Evolutionary conservation across 2,888 invertebrate genomes (phyloP).

Genomic region (Pasiphila rectangulata): DNA sequence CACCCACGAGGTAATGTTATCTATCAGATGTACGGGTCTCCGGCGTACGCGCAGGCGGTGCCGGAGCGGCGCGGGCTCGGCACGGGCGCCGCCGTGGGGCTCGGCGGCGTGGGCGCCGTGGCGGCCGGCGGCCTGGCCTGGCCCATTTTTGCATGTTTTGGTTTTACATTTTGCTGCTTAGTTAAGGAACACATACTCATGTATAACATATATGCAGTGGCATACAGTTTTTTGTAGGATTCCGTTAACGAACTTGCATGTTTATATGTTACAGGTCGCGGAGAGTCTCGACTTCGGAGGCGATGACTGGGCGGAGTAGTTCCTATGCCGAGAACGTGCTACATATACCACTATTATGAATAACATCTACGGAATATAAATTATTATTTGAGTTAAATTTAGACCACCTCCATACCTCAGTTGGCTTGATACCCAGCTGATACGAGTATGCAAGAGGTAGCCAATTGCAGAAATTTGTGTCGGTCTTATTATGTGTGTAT

Average conservation of each 20-base stretch:
- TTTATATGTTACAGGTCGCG: constrained; percentile 42
- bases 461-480: too few relatives aligned
- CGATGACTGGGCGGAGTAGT: constrained; percentile 64
- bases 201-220: too few relatives aligned
- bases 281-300: constrained; percentile 57
- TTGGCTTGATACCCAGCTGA: too few relatives aligned
- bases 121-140: constrained; percentile 79
- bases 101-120: constrained; percentile 81
- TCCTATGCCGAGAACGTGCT: too few relatives aligned
- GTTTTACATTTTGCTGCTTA: neutral
- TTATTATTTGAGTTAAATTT: constrained; percentile 1
- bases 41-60: constrained; percentile 36
- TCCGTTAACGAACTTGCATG: too few relatives aligned
- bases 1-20: too few relatives aligned
- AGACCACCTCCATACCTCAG: too few relatives aligned
- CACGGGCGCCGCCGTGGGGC: constrained; percentile 68
- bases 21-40: constrained; percentile 37
- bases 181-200: too few relatives aligned
- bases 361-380: neutral
- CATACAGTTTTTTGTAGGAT: too few relatives aligned
- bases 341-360: too few relatives aligned
- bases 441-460: too few relatives aligned
- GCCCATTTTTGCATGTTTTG: neutral
- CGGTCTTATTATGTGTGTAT: too few relatives aligned
- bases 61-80: constrained; percentile 55